phyloP scores from a whole-genome alignment of 1,140 invertebrate genomes.

The Meloidogyne hapla region DNA sequence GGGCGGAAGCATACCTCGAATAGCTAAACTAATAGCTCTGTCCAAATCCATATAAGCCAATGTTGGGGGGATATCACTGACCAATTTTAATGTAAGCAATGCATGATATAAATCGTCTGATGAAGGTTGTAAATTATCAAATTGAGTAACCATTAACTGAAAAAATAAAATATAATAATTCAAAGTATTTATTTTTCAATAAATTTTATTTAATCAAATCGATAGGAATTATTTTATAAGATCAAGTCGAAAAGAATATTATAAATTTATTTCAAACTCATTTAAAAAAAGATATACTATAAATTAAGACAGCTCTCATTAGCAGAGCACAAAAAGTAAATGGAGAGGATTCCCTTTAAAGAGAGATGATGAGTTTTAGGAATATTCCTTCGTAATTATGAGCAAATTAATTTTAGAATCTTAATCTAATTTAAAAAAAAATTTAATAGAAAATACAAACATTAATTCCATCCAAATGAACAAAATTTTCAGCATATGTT shows the following conservation, averaged over 20 bases:
- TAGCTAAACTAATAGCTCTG: constrained; percentile 7
- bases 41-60: background rate
- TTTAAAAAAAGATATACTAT: too few relatives aligned
- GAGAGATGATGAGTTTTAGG: too few relatives aligned
- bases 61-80: constrained; percentile 16
- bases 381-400: too few relatives aligned
- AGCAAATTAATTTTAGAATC: too few relatives aligned
- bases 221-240: too few relatives aligned
- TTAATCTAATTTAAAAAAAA: too few relatives aligned
- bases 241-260: too few relatives aligned
- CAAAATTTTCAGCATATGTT: constrained; percentile 16
- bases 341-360: too few relatives aligned
- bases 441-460: background rate
- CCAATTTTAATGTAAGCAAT: constrained; percentile 16
- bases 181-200: too few relatives aligned
- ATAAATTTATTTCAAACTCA: constrained; percentile 1
- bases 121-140: background rate
- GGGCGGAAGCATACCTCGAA: constrained; percentile 4
- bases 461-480: background rate
- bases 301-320: too few relatives aligned
- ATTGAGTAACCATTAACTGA: background rate
- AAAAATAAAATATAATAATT: background rate
- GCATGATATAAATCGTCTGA: background rate
- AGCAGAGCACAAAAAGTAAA: too few relatives aligned
- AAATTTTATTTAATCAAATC: too few relatives aligned